A percentile compares a stretch with the other conserved stretches of the same genome.
Conservation (phyloP, 23 tunicate genomes). For the Ascidia mentula region DNA sequence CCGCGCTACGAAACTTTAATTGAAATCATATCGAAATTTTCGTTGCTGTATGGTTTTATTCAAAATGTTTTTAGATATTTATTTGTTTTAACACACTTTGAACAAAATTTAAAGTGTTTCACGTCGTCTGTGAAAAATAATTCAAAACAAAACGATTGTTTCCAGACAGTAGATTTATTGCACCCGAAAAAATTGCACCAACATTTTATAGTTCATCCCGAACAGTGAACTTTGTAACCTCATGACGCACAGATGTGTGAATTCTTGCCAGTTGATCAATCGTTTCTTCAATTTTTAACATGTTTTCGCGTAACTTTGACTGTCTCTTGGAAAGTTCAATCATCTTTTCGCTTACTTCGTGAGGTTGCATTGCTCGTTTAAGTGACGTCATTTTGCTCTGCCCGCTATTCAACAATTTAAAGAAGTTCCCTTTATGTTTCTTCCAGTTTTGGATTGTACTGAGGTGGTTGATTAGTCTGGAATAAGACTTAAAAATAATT, state of each 20-base stretch:
- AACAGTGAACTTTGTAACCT: not conserved
- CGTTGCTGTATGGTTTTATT: no score
- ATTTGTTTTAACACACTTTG: no score
- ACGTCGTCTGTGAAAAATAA: no score
- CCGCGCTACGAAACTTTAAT: no score
- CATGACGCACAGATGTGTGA: not conserved
- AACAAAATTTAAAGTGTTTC: no score
- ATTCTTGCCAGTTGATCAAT: not conserved
- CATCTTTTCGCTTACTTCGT: not conserved
- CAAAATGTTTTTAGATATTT: no score
- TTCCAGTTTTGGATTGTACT: not conserved
- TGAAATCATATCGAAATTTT: no score
- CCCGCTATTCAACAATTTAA: not conserved
- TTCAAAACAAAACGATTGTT: no score
- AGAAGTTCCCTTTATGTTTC: not conserved
- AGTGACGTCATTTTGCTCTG: slow-evolving; percentile 5
- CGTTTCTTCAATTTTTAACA: not conserved
- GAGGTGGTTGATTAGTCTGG: not conserved
- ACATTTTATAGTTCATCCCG: not conserved
- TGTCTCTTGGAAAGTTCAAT: not conserved
- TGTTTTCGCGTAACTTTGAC: not conserved
- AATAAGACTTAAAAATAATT: not conserved
- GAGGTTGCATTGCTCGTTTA: not conserved
- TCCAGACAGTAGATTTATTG: no score
- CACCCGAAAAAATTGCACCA: not conserved